These are phyloP conservation scores for Caenorhabditis sp. DNA, from an alignment of 2,888 invertebrate species.

Conservation along the genomic window DNA sequence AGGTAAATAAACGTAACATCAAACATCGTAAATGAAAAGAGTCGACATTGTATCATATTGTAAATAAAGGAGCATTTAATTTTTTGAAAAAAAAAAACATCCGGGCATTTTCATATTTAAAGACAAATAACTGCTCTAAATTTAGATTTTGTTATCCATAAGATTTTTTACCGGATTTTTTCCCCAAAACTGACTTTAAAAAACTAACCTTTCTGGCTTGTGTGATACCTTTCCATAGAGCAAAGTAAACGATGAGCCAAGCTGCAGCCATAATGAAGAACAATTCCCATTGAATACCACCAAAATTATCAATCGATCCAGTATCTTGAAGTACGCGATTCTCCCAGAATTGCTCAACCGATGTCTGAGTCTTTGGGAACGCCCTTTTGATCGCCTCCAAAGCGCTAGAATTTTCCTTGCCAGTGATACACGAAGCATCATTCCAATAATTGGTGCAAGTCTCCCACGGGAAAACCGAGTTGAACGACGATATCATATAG, in stretches of 20 bases:
- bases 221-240: constrained; percentile 71
- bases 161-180: too few species aligned
- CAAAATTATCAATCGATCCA: constrained; percentile 63
- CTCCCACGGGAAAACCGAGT: constrained; percentile 68
- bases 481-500: constrained; percentile 70
- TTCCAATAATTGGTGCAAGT: constrained; percentile 68
- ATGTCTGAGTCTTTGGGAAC: constrained; percentile 59
- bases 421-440: constrained; percentile 50
- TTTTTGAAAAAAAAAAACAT: too few species aligned
- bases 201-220: constrained; percentile 66
- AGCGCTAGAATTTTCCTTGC: constrained; percentile 51
- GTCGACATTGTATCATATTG: too few species aligned
- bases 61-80: too few species aligned
- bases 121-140: too few species aligned
- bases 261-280: constrained; percentile 61
- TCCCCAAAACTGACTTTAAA: too few species aligned
- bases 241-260: constrained; percentile 71
- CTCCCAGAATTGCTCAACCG: constrained; percentile 71
- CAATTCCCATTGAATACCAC: constrained; percentile 71
- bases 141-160: too few species aligned
- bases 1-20: too few species aligned
- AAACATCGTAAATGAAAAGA: too few species aligned
- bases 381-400: constrained; percentile 34
- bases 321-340: constrained; percentile 67
- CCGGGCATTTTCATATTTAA: too few species aligned